Evolutionary conservation across 2,888 invertebrate genomes (phyloP).

Genomic region (Balanococcus diminutus): DNA sequence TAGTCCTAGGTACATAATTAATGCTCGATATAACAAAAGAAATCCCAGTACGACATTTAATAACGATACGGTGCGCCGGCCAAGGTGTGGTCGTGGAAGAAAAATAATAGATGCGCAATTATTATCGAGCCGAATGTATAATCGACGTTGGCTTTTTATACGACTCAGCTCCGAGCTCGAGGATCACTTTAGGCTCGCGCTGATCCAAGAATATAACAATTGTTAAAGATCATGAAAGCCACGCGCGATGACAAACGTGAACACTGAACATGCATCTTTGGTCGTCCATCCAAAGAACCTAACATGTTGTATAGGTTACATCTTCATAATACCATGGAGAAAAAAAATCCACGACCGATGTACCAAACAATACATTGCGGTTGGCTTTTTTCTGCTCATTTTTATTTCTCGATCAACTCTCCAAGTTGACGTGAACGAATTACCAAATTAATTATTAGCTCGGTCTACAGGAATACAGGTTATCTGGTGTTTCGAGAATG

Average conservation of each 20-base stretch:
- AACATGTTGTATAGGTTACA: neutral
- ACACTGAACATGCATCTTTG: neutral
- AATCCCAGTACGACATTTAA: constrained; percentile 31
- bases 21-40: constrained; percentile 25
- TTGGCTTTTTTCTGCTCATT: neutral
- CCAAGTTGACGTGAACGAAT: constrained; percentile 5
- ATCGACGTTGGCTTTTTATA: neutral
- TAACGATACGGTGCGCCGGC: neutral
- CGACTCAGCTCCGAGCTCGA: neutral
- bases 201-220: neutral
- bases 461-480: neutral
- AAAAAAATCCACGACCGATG: neutral
- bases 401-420: neutral
- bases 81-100: constrained; percentile 9
- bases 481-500: neutral
- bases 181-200: neutral
- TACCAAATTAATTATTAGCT: neutral
- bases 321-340: neutral
- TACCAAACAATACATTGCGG: neutral
- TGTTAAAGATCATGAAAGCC: neutral
- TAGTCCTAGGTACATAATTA: constrained; percentile 31
- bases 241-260: neutral
- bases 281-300: neutral
- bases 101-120: constrained; percentile 10
- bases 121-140: constrained; percentile 10